phyloP scores from a whole-genome alignment of 1,140 invertebrate genomes.

The Eubasilissa regina region DNA sequence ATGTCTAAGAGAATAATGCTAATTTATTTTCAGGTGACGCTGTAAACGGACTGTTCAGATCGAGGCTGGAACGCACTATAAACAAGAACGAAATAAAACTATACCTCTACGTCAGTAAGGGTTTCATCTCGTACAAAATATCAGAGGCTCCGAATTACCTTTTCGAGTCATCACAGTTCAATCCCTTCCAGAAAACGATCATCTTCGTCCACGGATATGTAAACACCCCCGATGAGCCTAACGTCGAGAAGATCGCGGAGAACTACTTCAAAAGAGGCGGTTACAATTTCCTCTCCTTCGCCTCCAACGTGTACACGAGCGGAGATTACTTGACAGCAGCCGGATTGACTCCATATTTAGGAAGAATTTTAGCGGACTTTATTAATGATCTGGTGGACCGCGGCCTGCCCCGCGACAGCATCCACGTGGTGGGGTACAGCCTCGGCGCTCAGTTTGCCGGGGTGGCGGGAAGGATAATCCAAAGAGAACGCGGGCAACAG shows the following conservation, averaged over 20 bases:
- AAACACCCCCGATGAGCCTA: constrained; percentile 36
- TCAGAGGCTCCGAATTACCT: constrained; percentile 29
- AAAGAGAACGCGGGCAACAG: background rate
- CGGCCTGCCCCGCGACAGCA: constrained; percentile 35
- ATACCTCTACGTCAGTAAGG: background rate
- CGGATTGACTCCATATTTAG: constrained; percentile 37
- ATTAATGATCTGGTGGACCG: constrained; percentile 26
- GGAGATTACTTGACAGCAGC: constrained; percentile 13
- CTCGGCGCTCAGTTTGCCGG: constrained; percentile 55
- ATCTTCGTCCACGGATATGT: constrained; percentile 50
- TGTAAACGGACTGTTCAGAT: constrained; percentile 14
- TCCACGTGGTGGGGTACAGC: constrained; percentile 54
- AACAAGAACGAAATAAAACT: constrained; percentile 27
- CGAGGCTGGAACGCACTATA: constrained; percentile 26
- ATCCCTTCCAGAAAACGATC: constrained; percentile 27
- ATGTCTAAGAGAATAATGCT: too few relatives aligned
- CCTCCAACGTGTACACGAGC: constrained; percentile 36
- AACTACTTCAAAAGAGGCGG: constrained; percentile 35
- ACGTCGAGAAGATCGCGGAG: constrained; percentile 40
- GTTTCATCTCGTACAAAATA: constrained; percentile 38
- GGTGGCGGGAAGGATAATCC: constrained; percentile 42
- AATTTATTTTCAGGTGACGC: constrained; percentile 37
- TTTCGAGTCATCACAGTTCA: constrained; percentile 14
- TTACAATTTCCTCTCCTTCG: constrained; percentile 51
- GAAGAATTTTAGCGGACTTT: constrained; percentile 46